A percentile compares a stretch with the other conserved stretches of the same genome.
phyloP scores from a whole-genome alignment of 2,113 vertebrate species.

The Himantopus leucocephalus region DNA sequence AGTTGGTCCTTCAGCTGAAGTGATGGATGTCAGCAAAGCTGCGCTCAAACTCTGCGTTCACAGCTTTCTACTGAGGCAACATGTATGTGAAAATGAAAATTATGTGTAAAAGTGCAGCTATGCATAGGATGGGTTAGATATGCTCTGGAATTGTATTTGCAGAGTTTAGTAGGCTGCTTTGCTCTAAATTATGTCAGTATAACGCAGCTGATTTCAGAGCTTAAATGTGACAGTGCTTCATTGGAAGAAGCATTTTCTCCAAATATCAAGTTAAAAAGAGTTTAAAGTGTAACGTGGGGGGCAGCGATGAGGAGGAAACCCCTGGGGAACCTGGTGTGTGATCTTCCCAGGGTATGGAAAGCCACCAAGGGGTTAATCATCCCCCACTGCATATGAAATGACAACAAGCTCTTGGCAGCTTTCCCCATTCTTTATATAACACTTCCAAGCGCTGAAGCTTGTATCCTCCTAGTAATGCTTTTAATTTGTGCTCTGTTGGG shows the following conservation, averaged over 20 bases:
- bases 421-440: conserved; percentile 76
- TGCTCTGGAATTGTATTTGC: background rate
- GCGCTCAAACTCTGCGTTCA: background rate
- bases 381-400: conserved; percentile 61
- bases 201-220: background rate
- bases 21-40: background rate
- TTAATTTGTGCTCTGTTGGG: conserved; percentile 82
- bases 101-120: background rate
- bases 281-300: background rate
- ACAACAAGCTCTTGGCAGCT: conserved; percentile 77
- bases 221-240: background rate
- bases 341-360: background rate
- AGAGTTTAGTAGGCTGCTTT: background rate
- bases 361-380: conserved; percentile 68
- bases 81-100: background rate
- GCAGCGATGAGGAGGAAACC: background rate
- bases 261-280: background rate
- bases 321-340: background rate
- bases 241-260: background rate
- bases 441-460: conserved; percentile 77
- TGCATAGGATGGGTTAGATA: background rate
- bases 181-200: background rate
- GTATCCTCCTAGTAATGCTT: conserved; percentile 80
- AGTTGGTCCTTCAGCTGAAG: background rate
- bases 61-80: background rate